phyloP scores from a whole-genome alignment of 2,888 invertebrate species.

The Aphelenchoides bicaudatus region DNA sequence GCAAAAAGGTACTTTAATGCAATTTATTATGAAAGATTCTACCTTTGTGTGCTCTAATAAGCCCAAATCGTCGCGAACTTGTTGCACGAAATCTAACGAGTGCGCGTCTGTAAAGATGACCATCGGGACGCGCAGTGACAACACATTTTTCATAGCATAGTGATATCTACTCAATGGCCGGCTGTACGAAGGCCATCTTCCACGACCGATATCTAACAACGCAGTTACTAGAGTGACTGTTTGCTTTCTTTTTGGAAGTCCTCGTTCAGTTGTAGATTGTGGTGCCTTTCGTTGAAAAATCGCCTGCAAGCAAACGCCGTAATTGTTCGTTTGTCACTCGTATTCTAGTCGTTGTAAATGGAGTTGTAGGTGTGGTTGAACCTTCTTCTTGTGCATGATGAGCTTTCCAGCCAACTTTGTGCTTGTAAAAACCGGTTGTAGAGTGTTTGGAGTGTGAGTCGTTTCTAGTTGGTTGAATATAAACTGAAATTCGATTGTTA shows the following conservation, averaged over 20 bases:
- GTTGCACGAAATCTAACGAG: constrained; percentile 33
- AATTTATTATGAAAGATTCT: neutral
- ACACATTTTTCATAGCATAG: constrained; percentile 32
- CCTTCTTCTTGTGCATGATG: too few relatives aligned
- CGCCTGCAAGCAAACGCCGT: neutral
- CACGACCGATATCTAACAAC: constrained; percentile 60
- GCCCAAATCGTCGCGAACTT: constrained; percentile 27
- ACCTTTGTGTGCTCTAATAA: constrained; percentile 30
- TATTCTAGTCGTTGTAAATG: constrained; percentile 3
- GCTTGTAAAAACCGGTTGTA: constrained; percentile 7
- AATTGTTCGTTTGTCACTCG: constrained; percentile 7
- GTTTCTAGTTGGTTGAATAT: neutral
- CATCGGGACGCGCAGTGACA: constrained; percentile 33
- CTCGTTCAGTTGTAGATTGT: neutral
- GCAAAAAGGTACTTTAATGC: constrained; percentile 1
- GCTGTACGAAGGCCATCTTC: constrained; percentile 51
- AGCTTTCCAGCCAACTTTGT: constrained; percentile 5
- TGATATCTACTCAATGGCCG: constrained; percentile 35
- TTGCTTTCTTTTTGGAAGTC: constrained; percentile 11
- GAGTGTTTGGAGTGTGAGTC: too few relatives aligned
- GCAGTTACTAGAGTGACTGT: constrained; percentile 57
- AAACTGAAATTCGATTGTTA: neutral
- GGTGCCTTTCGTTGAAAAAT: neutral
- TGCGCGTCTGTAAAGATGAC: constrained; percentile 33
- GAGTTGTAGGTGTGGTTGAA: constrained; percentile 3